These are phyloP conservation scores for Eremobia ochroleuca DNA, from an alignment of 2,888 invertebrate genomes.

Conservation along the genomic window DNA sequence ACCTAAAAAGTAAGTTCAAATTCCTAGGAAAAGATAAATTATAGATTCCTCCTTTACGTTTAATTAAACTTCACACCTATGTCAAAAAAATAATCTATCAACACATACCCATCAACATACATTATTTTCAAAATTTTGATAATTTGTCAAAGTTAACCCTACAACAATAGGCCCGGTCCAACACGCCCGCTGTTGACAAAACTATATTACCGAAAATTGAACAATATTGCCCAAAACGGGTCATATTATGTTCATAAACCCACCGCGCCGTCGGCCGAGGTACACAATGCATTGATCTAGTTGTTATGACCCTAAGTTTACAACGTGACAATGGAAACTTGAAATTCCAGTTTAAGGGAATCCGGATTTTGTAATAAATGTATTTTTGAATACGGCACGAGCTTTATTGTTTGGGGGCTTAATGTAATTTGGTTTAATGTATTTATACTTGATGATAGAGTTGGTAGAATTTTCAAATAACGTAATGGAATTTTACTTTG, in stretches of 20 bases:
- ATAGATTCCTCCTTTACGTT: not conserved
- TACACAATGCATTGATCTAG: constrained; percentile 84
- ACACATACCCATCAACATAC: constrained; percentile 80
- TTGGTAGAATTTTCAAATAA: not conserved
- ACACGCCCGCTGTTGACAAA: constrained; percentile 90
- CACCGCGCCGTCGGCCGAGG: constrained; percentile 81
- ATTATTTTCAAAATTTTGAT: constrained; percentile 79
- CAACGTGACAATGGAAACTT: constrained; percentile 83
- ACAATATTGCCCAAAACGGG: constrained; percentile 88
- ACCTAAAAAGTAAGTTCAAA: not conserved
- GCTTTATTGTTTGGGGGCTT: constrained; percentile 42
- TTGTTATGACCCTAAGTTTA: constrained; percentile 86
- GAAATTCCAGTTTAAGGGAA: constrained; percentile 83
- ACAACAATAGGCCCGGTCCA: constrained; percentile 75
- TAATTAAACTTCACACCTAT: constrained; percentile 4
- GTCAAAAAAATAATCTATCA: constrained; percentile 54
- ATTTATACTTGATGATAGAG: constrained; percentile 24
- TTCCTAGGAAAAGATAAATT: not conserved
- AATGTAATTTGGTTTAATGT: constrained; percentile 65
- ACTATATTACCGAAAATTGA: constrained; percentile 90
- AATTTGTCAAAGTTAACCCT: constrained; percentile 89
- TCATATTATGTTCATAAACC: constrained; percentile 83
- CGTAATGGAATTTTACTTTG: not conserved
- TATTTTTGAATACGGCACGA: constrained; percentile 65
- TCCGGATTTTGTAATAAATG: constrained; percentile 58